A percentile compares a stretch with the other conserved stretches of the same genome.
Evolutionary conservation across 2,888 invertebrate species (phyloP).

Genomic region (Lasioglossum villosulum): DNA sequence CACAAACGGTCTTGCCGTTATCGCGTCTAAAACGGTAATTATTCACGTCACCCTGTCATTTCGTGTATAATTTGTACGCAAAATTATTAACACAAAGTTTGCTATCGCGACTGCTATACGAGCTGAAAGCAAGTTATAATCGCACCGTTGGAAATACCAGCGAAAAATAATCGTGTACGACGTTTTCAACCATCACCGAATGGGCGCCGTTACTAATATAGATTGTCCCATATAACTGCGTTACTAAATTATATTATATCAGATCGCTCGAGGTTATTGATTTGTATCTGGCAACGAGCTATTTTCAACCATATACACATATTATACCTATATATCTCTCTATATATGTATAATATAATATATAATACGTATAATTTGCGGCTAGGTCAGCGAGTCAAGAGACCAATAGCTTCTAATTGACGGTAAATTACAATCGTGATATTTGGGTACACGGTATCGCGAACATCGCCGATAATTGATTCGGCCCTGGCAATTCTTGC

Average conservation of each 20-base stretch:
- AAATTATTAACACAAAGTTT: neutral
- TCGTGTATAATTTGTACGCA: neutral
- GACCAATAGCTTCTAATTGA: slow-evolving; percentile 58
- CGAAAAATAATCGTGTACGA: neutral
- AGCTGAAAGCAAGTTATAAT: neutral
- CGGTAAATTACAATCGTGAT: slow-evolving; percentile 41
- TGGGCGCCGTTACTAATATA: neutral
- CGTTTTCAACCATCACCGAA: neutral
- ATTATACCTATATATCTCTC: neutral
- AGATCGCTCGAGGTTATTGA: slow-evolving; percentile 49
- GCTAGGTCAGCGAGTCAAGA: slow-evolving; percentile 42
- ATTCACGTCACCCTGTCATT: neutral
- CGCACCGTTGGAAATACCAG: neutral
- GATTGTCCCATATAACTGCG: neutral
- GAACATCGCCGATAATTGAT: slow-evolving; percentile 12
- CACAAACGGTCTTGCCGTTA: neutral
- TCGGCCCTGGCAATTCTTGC: neutral
- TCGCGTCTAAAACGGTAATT: neutral
- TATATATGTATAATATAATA: slow-evolving; percentile 17
- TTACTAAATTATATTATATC: slow-evolving; percentile 57
- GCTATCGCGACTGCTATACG: neutral
- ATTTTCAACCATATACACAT: slow-evolving; percentile 45
- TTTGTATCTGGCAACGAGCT: slow-evolving; percentile 51
- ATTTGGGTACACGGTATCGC: slow-evolving; percentile 16
- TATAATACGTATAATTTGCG: slow-evolving; percentile 55